Evolutionary conservation across 2,797 vertebrate genomes (phyloP).

Genomic region (Sebastes trivittatus): DNA sequence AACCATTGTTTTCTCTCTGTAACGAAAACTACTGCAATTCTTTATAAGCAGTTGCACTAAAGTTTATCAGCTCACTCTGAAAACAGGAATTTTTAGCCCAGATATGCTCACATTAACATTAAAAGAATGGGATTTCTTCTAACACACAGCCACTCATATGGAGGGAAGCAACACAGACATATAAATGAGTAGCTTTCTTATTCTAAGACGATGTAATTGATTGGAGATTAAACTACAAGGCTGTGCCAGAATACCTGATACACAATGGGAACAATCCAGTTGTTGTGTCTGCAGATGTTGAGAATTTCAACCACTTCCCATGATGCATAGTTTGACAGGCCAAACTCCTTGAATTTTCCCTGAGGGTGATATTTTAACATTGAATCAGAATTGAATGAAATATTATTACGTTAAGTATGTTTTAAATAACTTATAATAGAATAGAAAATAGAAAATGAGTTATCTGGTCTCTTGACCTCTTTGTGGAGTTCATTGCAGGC

Average conservation of each 20-base stretch:
- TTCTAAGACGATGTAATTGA: not conserved
- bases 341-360: constrained; percentile 95
- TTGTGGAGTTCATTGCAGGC: constrained; percentile 91
- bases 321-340: constrained; percentile 91
- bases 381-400: not conserved
- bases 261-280: constrained; percentile 91
- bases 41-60: not conserved
- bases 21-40: not conserved
- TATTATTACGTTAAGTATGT: not conserved
- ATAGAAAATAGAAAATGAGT: not conserved
- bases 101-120: too few species aligned
- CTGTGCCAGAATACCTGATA: constrained; percentile 88
- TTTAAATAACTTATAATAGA: not conserved
- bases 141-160: too few species aligned
- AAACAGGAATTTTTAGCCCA: not conserved
- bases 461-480: constrained; percentile 79
- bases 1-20: not conserved
- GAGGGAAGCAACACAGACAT: not conserved
- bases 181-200: not conserved
- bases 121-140: too few species aligned
- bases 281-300: constrained; percentile 88
- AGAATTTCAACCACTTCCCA: constrained; percentile 96
- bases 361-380: constrained; percentile 58
- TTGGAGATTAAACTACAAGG: not conserved
- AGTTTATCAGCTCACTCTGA: not conserved